A percentile compares a stretch with the other conserved stretches of the same genome.
Evolutionary conservation across 1,140 invertebrate genomes (phyloP).

Genomic region (Bombus sylvicola): DNA sequence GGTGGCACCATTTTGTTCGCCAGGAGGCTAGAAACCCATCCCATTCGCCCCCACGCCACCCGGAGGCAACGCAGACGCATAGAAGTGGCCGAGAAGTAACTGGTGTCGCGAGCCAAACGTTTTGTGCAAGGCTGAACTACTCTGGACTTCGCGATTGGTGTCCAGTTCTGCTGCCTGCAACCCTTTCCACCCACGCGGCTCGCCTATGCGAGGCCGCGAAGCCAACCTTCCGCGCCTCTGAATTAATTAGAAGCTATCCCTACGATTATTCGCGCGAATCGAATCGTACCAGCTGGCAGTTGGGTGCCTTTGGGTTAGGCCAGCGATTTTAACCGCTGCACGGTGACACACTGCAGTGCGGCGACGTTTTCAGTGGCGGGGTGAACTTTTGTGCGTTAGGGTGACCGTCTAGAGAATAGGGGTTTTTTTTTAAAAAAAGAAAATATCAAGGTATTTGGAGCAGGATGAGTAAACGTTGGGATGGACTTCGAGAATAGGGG

Average conservation of each 20-base stretch:
- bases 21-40: not conserved
- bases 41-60: not conserved
- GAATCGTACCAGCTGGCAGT: conserved; percentile 19
- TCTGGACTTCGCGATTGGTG: conserved; percentile 35
- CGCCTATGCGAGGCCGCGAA: conserved; percentile 38
- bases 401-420: too few species aligned
- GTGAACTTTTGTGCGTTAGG: too few species aligned
- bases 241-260: conserved; percentile 63
- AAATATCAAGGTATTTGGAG: too few species aligned
- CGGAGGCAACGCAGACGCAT: conserved; percentile 38
- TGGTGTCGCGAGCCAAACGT: not conserved
- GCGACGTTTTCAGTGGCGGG: too few species aligned
- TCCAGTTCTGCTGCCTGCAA: conserved; percentile 41
- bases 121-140: not conserved
- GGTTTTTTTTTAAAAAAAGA: too few species aligned
- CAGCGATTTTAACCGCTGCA: too few species aligned
- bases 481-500: too few species aligned
- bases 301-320: too few species aligned
- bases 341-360: too few species aligned
- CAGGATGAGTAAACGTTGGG: too few species aligned
- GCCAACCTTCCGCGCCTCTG: conserved; percentile 50
- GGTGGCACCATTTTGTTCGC: conserved; percentile 41
- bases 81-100: conserved; percentile 9
- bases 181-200: conserved; percentile 48
- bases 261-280: conserved; percentile 53